Conservation (phyloP, 2,797 vertebrate genomes). For the Falco naumanni region DNA sequence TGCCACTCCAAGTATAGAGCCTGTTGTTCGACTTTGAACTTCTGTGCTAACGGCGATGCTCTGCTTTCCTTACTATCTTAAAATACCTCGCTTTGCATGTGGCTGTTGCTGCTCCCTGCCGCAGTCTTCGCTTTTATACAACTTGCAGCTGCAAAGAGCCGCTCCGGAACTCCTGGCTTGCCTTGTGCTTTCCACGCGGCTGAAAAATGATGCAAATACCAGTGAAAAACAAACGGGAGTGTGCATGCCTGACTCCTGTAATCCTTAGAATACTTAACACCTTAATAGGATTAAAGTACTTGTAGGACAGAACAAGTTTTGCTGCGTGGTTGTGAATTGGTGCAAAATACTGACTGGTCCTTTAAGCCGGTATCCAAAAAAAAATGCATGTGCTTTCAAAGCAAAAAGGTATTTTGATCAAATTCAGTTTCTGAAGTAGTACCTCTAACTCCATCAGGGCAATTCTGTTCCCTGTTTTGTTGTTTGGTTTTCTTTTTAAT, state of each 20-base stretch:
- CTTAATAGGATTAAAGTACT: background rate
- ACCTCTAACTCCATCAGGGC: background rate
- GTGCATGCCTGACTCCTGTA: slow-evolving; percentile 38
- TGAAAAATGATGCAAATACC: slow-evolving; percentile 53
- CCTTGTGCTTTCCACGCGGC: background rate
- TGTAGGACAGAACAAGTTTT: background rate
- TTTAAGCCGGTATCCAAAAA: background rate
- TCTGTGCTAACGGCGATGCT: background rate
- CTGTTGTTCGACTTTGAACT: background rate
- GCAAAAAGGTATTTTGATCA: background rate
- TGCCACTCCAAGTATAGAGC: background rate
- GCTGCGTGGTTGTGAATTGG: background rate
- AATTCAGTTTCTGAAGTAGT: background rate
- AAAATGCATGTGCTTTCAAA: rapidly evolving
- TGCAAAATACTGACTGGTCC: slow-evolving; percentile 52
- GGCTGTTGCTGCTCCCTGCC: slow-evolving; percentile 8
- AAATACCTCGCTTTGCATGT: slow-evolving; percentile 19
- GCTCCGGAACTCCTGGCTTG: background rate
- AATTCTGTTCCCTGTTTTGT: background rate
- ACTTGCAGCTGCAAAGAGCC: background rate
- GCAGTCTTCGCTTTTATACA: background rate
- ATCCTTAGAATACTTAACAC: background rate
- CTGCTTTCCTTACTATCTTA: background rate
- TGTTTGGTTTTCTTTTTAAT: background rate
- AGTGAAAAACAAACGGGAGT: background rate